Conservation (phyloP, 1,140 invertebrate species). For the Drosophila tristis region DNA sequence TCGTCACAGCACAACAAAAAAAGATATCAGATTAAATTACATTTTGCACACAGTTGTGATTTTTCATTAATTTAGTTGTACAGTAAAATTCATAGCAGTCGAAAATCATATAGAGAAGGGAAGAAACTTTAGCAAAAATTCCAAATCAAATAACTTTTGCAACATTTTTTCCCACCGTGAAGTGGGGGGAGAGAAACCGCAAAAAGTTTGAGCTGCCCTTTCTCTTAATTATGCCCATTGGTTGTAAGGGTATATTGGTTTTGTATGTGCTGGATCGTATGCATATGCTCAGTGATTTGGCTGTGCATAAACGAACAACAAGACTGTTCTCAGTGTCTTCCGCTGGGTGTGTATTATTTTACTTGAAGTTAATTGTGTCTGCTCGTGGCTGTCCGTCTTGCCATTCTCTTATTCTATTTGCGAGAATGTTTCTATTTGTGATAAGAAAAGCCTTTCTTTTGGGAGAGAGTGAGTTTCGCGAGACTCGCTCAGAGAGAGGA, state of each 20-base stretch:
- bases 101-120: slow-evolving; percentile 47
- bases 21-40: slow-evolving; percentile 70
- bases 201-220: slow-evolving; percentile 57
- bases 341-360: no score
- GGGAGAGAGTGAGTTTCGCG: neutral
- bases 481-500: no score
- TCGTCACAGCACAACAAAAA: neutral
- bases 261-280: neutral
- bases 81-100: slow-evolving; percentile 56
- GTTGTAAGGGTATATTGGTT: slow-evolving; percentile 8
- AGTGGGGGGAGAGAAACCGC: slow-evolving; percentile 38
- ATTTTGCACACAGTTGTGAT: slow-evolving; percentile 79
- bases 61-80: slow-evolving; percentile 77
- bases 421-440: no score
- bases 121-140: slow-evolving; percentile 59
- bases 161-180: slow-evolving; percentile 53
- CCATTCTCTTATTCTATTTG: no score
- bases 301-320: no score
- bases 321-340: no score
- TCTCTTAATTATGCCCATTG: slow-evolving; percentile 31
- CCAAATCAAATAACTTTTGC: slow-evolving; percentile 76
- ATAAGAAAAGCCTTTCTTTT: no score
- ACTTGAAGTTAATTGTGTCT: no score
- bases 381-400: no score
- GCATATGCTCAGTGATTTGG: no score